phyloP scores from a whole-genome alignment of 1,140 invertebrate genomes.

The Aradophagus sp. region DNA sequence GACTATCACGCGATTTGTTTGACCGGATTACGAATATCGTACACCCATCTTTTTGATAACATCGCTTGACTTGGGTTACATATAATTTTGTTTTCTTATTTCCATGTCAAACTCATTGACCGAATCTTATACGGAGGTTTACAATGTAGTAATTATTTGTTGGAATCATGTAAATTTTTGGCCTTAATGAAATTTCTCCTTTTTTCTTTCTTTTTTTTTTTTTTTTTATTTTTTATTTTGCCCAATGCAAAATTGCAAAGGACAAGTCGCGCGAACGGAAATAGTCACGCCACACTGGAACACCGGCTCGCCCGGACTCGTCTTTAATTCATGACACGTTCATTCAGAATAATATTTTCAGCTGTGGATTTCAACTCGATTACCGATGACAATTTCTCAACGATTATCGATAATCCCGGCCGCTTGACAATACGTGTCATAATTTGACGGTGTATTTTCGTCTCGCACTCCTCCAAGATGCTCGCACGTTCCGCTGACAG shows the following conservation, averaged over 20 bases:
- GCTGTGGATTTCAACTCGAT: slow-evolving; percentile 9
- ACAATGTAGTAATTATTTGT: no score
- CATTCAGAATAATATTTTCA: slow-evolving; percentile 45
- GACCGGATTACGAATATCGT: no score
- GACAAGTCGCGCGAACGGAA: slow-evolving; percentile 27
- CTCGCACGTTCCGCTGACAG: no score
- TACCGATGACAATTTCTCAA: slow-evolving; percentile 19
- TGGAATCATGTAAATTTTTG: no score
- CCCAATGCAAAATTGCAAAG: slow-evolving; percentile 40
- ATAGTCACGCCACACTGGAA: slow-evolving; percentile 20
- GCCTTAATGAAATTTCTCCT: no score
- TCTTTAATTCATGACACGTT: slow-evolving; percentile 45
- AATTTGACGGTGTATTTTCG: slow-evolving; percentile 6
- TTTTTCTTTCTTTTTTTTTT: no score
- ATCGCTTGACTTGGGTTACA: no score
- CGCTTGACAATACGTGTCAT: neutral
- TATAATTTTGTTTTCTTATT: no score
- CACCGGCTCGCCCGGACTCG: slow-evolving; percentile 23
- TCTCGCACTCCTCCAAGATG: neutral
- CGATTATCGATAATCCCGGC: slow-evolving; percentile 21
- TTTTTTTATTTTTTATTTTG: slow-evolving; percentile 19
- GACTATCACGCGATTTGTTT: neutral
- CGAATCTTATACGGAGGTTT: no score
- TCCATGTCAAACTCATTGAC: no score
- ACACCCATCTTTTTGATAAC: no score